Percentiles rank a stretch among this genome's conserved stretches.
Conservation (phyloP, 2,113 vertebrate genomes). For the Perca fluviatilis region DNA sequence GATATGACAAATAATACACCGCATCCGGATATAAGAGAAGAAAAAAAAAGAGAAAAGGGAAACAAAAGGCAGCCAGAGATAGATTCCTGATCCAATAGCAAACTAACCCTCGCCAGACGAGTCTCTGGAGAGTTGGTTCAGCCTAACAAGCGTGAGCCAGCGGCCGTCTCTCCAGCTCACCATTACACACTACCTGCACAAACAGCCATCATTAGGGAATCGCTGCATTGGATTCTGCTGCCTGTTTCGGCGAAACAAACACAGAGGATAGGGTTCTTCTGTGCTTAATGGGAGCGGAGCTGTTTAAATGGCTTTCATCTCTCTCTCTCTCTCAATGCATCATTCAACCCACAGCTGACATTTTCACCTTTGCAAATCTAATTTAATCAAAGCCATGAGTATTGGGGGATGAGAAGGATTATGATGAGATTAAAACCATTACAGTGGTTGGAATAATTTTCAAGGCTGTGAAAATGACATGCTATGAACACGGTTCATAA, state of each 20-base stretch:
- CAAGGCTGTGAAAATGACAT: conserved; percentile 29
- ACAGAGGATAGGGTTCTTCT: conserved; percentile 69
- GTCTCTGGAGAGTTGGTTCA: conserved; percentile 71
- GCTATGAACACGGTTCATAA: not conserved
- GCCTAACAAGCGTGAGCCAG: conserved; percentile 79
- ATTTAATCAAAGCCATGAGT: conserved; percentile 69
- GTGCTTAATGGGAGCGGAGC: conserved; percentile 72
- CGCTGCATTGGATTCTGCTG: conserved; percentile 70
- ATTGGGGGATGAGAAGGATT: conserved; percentile 56
- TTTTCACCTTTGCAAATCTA: conserved; percentile 72
- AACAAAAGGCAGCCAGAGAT: conserved; percentile 63
- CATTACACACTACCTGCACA: conserved; percentile 80
- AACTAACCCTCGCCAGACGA: conserved; percentile 72
- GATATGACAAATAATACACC: conserved; percentile 50
- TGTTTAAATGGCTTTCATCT: conserved; percentile 79
- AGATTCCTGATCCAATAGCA: conserved; percentile 64
- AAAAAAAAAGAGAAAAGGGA: conserved; percentile 36
- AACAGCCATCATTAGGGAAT: conserved; percentile 82
- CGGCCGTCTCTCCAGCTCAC: conserved; percentile 68
- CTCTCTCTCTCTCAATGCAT: conserved; percentile 62
- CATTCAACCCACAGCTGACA: conserved; percentile 66
- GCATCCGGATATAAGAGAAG: conserved; percentile 32
- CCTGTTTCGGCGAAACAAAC: conserved; percentile 79
- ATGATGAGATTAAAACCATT: conserved; percentile 68
- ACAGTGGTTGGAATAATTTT: conserved; percentile 48